Percentiles rank a stretch among this genome's conserved stretches.
Evolutionary conservation across 2,888 invertebrate genomes (phyloP).

Genomic region (Seladonia tumulorum): DNA sequence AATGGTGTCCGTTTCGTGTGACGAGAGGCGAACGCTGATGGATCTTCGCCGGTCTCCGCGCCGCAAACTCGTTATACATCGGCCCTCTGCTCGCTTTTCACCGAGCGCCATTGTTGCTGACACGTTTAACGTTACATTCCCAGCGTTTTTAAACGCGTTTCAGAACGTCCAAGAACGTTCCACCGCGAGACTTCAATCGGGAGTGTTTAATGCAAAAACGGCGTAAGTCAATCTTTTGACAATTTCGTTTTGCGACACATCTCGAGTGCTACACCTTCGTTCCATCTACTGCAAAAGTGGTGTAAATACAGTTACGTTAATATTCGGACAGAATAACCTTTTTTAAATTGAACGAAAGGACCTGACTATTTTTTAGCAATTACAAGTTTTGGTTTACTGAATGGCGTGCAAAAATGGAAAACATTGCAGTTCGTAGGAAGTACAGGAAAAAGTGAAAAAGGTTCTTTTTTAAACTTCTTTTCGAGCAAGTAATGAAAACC

Average conservation of each 20-base stretch:
- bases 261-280: no score
- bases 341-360: background rate
- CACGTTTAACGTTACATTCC: background rate
- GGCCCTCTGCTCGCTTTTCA: background rate
- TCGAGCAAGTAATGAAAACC: background rate
- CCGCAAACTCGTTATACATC: background rate
- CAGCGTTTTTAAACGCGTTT: background rate
- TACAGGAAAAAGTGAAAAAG: no score
- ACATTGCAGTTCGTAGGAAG: background rate
- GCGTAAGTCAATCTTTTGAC: background rate
- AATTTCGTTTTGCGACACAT: no score
- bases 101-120: background rate
- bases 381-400: background rate
- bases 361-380: background rate
- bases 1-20: constrained; percentile 33
- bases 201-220: no score
- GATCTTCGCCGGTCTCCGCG: constrained; percentile 17
- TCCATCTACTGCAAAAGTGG: no score
- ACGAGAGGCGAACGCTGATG: constrained; percentile 26
- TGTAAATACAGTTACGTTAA: no score
- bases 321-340: no score
- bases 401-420: background rate
- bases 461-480: no score
- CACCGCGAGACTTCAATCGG: background rate
- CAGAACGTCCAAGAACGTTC: background rate